phyloP scores from a whole-genome alignment of 2,113 vertebrate genomes.

The Neogobius melanostomus region DNA sequence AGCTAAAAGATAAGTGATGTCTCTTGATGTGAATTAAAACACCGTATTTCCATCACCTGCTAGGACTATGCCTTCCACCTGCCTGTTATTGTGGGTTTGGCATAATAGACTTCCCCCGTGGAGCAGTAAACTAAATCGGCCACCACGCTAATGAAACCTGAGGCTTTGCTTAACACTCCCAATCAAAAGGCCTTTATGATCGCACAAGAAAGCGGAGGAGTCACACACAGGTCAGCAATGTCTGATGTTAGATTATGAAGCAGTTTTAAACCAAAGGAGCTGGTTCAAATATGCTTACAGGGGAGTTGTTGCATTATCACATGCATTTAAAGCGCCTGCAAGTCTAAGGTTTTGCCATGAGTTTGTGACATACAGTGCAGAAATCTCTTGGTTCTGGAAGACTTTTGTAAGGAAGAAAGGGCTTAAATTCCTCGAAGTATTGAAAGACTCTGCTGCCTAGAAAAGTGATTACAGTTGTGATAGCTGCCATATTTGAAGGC shows the following conservation, averaged over 20 bases:
- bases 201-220: no score
- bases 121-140: slow-evolving; percentile 10
- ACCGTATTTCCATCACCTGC: slow-evolving; percentile 23
- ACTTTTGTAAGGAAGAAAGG: no score
- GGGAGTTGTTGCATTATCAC: no score
- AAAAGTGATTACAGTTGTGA: no score
- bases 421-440: no score
- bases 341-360: no score
- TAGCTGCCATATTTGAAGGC: no score
- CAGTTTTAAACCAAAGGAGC: neutral
- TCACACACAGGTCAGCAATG: neutral
- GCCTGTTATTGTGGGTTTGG: slow-evolving; percentile 53
- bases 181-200: slow-evolving; percentile 3
- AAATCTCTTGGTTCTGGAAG: no score
- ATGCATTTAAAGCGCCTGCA: no score
- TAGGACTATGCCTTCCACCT: slow-evolving; percentile 60
- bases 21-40: slow-evolving; percentile 15
- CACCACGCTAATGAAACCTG: slow-evolving; percentile 26
- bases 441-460: no score
- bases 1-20: slow-evolving; percentile 13
- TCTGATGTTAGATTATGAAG: neutral
- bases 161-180: slow-evolving; percentile 48
- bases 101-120: slow-evolving; percentile 45
- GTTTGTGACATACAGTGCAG: no score
- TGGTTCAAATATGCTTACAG: no score